A percentile compares a stretch with the other conserved stretches of the same genome.
Evolutionary conservation across 2,888 invertebrate species (phyloP).

Genomic region (Urechis unicinctus): DNA sequence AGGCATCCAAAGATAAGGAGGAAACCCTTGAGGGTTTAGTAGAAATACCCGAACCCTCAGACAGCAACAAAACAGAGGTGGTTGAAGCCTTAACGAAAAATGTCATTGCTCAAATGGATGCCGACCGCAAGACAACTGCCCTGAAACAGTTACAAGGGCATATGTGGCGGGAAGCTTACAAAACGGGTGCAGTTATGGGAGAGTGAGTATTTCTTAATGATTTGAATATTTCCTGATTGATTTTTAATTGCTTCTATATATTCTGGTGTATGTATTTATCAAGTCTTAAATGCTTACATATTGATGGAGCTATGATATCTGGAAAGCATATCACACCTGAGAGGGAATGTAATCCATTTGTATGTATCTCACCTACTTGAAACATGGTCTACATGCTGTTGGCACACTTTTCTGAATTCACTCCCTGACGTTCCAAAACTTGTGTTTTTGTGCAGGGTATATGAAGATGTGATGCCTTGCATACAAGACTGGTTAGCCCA

Average conservation of each 20-base stretch:
- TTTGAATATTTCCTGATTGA: background rate
- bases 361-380: too few species aligned
- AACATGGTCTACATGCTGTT: too few species aligned
- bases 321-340: too few species aligned
- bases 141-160: constrained; percentile 85
- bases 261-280: too few species aligned
- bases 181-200: constrained; percentile 69
- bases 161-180: constrained; percentile 81
- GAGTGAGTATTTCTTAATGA: constrained; percentile 66
- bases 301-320: too few species aligned
- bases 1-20: constrained; percentile 45
- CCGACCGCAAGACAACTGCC: constrained; percentile 70
- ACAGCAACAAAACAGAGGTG: constrained; percentile 29
- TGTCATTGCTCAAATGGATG: constrained; percentile 74
- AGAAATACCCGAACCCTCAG: constrained; percentile 29
- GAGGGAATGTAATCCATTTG: too few species aligned
- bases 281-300: too few species aligned
- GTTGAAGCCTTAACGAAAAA: constrained; percentile 59
- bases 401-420: too few species aligned
- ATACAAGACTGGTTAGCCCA: constrained; percentile 67
- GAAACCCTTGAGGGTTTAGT: constrained; percentile 58
- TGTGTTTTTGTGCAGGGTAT: constrained; percentile 64
- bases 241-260: too few species aligned
- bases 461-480: constrained; percentile 72
- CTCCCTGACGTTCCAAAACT: background rate